phyloP scores from a whole-genome alignment of 2,888 invertebrate species.

The Tachina grossa region DNA sequence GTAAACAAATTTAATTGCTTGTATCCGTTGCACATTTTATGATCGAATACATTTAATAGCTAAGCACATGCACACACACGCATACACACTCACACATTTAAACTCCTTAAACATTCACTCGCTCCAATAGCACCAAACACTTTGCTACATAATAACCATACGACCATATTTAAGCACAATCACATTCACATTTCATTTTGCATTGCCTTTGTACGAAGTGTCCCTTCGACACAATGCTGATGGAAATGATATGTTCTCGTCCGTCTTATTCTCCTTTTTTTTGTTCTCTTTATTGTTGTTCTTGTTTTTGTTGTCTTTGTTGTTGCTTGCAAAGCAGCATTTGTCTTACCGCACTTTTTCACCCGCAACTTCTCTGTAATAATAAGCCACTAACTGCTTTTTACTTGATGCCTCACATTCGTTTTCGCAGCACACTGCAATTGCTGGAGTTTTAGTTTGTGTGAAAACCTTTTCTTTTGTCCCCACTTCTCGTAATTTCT shows the following conservation, averaged over 20 bases:
- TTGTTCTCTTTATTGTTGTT: conserved; percentile 3
- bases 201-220: conserved; percentile 57
- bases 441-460: conserved; percentile 18
- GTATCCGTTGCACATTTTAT: conserved; percentile 74
- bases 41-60: conserved; percentile 73
- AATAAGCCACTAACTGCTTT: conserved; percentile 71
- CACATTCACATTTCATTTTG: conserved; percentile 45
- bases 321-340: conserved; percentile 53
- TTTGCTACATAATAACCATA: conserved; percentile 23
- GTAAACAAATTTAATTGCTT: conserved; percentile 74
- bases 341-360: conserved; percentile 62
- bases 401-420: conserved; percentile 40
- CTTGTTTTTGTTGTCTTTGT: conserved; percentile 18
- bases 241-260: conserved; percentile 55
- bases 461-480: background rate
- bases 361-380: conserved; percentile 66
- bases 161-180: conserved; percentile 47
- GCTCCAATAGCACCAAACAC: background rate
- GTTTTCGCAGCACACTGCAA: conserved; percentile 9
- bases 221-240: conserved; percentile 63
- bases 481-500: background rate
- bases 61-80: conserved; percentile 49
- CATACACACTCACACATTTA: background rate
- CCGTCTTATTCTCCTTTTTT: background rate
- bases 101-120: background rate